Evolutionary conservation across 2,888 invertebrate genomes (phyloP).

Genomic region (Pterostichus madidus): DNA sequence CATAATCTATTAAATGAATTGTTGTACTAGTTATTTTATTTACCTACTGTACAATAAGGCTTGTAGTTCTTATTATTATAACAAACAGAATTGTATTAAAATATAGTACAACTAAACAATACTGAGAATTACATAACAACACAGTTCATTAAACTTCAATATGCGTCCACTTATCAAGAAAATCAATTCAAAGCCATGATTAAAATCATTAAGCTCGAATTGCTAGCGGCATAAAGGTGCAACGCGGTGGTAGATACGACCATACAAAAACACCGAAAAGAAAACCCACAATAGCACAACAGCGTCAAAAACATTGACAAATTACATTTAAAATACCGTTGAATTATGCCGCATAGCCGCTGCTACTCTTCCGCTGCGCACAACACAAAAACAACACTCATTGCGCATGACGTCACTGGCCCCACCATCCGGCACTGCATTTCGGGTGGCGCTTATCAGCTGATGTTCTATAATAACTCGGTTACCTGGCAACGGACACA

Average conservation of each 20-base stretch:
- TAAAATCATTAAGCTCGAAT: conserved; percentile 60
- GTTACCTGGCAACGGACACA: conserved; percentile 76
- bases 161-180: conserved; percentile 48
- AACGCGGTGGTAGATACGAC: conserved; percentile 56
- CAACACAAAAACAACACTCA: background rate
- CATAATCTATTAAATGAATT: too few relatives aligned
- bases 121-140: conserved; percentile 23
- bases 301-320: conserved; percentile 66
- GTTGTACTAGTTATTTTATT: too few relatives aligned
- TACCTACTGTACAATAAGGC: too few relatives aligned
- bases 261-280: conserved; percentile 58
- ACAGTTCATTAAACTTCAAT: conserved; percentile 43
- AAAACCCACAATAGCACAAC: conserved; percentile 44
- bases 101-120: conserved; percentile 1
- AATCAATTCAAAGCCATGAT: conserved; percentile 60
- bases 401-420: conserved; percentile 59
- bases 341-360: conserved; percentile 61
- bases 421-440: conserved; percentile 51
- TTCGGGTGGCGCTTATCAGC: conserved; percentile 66
- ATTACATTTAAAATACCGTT: conserved; percentile 65
- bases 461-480: conserved; percentile 69
- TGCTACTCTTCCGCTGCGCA: conserved; percentile 35
- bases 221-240: conserved; percentile 56
- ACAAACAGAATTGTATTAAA: too few relatives aligned
- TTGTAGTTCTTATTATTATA: too few relatives aligned